Evolutionary conservation across 2,888 invertebrate genomes (phyloP).

Genomic region (Agrilus cyanescens): DNA sequence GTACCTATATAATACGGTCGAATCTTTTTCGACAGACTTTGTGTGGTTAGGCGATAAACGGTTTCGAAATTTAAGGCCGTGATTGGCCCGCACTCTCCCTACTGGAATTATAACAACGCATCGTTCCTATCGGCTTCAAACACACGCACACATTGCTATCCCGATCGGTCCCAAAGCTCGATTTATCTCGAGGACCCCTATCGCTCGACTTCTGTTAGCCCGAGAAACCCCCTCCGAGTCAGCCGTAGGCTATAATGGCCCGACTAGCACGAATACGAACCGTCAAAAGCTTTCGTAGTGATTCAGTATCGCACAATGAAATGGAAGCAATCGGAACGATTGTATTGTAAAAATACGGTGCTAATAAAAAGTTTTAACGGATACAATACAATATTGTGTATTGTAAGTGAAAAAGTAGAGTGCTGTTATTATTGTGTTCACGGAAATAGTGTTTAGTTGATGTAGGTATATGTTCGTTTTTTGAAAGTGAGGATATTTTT

Average conservation of each 20-base stretch:
- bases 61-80: conserved; percentile 21
- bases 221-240: conserved; percentile 14
- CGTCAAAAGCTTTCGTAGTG: too few relatives aligned
- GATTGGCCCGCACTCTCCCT: conserved; percentile 28
- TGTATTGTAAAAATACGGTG: too few relatives aligned
- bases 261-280: neutral
- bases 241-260: conserved; percentile 5
- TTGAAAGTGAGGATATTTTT: too few relatives aligned
- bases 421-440: too few relatives aligned
- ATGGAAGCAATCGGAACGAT: conserved; percentile 2
- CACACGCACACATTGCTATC: conserved; percentile 25
- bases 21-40: conserved; percentile 2
- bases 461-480: too few relatives aligned
- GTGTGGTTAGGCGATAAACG: conserved; percentile 12
- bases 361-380: too few relatives aligned
- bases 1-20: neutral
- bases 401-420: too few relatives aligned
- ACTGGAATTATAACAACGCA: conserved; percentile 15
- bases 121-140: conserved; percentile 25
- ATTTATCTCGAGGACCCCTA: conserved; percentile 19
- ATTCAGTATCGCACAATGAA: conserved; percentile 6
- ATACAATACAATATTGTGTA: too few relatives aligned
- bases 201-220: conserved; percentile 6
- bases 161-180: conserved; percentile 25
- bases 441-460: too few relatives aligned